These are phyloP conservation scores for Nothoprocta pentlandii DNA, from an alignment of 2,113 vertebrate species.

Conservation along the genomic window DNA sequence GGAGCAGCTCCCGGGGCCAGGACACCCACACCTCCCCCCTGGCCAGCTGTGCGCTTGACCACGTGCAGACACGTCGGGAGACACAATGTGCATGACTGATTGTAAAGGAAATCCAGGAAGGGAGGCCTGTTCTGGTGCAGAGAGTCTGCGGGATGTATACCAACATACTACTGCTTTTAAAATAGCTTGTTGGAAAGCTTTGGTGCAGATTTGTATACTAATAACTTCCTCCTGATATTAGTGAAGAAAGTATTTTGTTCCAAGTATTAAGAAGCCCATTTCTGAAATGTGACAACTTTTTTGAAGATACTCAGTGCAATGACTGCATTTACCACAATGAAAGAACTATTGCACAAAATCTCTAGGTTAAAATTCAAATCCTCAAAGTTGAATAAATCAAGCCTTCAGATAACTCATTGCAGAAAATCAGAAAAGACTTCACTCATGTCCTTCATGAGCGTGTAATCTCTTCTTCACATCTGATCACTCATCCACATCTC, in stretches of 20 bases:
- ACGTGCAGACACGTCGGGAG: neutral
- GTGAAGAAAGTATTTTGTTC: conserved; percentile 40
- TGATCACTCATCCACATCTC: neutral
- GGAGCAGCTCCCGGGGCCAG: neutral
- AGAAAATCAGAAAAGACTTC: neutral
- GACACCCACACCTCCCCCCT: neutral
- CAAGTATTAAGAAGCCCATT: neutral
- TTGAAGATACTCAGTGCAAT: conserved; percentile 64
- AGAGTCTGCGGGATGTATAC: neutral
- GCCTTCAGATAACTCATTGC: neutral
- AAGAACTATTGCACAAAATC: conserved; percentile 40
- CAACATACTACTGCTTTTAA: neutral
- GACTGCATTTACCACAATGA: conserved; percentile 42
- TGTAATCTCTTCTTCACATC: neutral
- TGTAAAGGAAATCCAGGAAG: conserved; percentile 23
- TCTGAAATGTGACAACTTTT: conserved; percentile 62
- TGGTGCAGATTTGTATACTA: neutral
- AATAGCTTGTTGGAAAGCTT: conserved; percentile 27
- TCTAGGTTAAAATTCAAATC: conserved; percentile 42
- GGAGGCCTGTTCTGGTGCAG: neutral
- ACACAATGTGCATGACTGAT: neutral
- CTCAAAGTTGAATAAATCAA: conserved; percentile 49
- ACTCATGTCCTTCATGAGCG: neutral
- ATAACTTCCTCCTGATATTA: neutral
- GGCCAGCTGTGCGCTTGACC: neutral